These are phyloP conservation scores for Neosilurus mollespiculum DNA, from an alignment of 2,797 vertebrate species.

Conservation along the genomic window DNA sequence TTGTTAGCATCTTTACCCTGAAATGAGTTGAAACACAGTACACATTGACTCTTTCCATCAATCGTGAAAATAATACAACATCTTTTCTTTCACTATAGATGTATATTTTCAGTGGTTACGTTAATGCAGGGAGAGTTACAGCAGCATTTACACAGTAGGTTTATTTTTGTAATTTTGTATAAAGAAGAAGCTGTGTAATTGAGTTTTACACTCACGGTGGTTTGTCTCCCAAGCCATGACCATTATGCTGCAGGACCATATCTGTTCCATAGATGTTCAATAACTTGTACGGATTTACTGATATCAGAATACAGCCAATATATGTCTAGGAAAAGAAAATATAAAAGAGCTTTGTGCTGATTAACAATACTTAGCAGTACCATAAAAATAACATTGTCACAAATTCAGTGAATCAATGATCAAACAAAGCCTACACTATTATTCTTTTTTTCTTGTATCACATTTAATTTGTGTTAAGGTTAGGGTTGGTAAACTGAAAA, in stretches of 20 bases:
- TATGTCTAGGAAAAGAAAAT: constrained; percentile 78
- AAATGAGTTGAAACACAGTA: background rate
- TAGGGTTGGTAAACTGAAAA: too few species aligned
- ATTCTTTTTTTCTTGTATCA: background rate
- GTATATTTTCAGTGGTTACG: too few species aligned
- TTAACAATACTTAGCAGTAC: background rate
- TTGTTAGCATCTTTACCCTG: background rate
- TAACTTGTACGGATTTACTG: constrained; percentile 91
- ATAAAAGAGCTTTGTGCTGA: background rate
- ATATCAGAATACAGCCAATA: constrained; percentile 93
- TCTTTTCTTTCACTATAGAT: background rate
- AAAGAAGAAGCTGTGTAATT: background rate
- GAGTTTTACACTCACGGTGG: constrained; percentile 84
- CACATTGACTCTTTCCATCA: background rate
- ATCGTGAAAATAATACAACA: background rate
- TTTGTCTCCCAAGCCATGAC: constrained; percentile 86
- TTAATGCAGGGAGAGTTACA: background rate
- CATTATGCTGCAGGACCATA: constrained; percentile 86
- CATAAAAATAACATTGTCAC: background rate
- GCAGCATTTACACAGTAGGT: too few species aligned
- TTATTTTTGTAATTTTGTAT: background rate
- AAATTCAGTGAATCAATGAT: background rate
- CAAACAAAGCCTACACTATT: background rate
- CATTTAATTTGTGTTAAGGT: background rate
- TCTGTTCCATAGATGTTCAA: constrained; percentile 91